Base-by-base conservation (phyloP, 1,140 invertebrate genomes). In the Bilobella aurantiaca region DNA sequence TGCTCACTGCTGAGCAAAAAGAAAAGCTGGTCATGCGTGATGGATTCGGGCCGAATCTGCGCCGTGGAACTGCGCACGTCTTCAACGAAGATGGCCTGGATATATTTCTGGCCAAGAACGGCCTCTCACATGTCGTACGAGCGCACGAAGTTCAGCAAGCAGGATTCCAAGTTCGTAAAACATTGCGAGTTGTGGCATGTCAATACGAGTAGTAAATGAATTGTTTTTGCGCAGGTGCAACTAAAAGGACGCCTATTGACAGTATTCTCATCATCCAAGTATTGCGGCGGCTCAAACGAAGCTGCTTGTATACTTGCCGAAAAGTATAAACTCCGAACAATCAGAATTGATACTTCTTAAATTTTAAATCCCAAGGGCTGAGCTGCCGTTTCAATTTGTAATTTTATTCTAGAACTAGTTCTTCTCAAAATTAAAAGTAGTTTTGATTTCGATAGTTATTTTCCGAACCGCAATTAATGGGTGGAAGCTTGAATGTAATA, bases 141-240 rank as follows among this genome's bases (percentile, higher is more conserved):
- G 87, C 86, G 28, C 87, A 89, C 77, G 86, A 89, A 77, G 81
- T 87, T 61, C 83, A 86, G 60, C 81, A 85, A 74, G 78, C 80
- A 47, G 86, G 86, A 18, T 87, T 87, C 75, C 83, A 85, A 80
- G 86, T 87, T 74, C 75, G 47, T 47, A 27, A 56, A 18, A 32
- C 29, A 60, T 49, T 60, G n/a, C 23, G 18, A 16, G 32, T 64
- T 16, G 23, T n/a, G n/a, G n/a, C n/a, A n/a, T n/a, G n/a, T n/a
- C n/a, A n/a, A n/a, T n/a, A n/a, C n/a, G n/a, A n/a, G 30, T 30
- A 42, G 30, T 5, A 62, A 27, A 16, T 30, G 28, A 37, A 49
- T 25, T 3, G 32, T 58, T 46, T 62, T 62, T 49, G 53, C 58
- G 25, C 69, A 83, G 81, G 76, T 82, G 27, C 82, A 85, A 71